Conservation (phyloP, 1,140 invertebrate genomes). For the Drosophila sproati region DNA sequence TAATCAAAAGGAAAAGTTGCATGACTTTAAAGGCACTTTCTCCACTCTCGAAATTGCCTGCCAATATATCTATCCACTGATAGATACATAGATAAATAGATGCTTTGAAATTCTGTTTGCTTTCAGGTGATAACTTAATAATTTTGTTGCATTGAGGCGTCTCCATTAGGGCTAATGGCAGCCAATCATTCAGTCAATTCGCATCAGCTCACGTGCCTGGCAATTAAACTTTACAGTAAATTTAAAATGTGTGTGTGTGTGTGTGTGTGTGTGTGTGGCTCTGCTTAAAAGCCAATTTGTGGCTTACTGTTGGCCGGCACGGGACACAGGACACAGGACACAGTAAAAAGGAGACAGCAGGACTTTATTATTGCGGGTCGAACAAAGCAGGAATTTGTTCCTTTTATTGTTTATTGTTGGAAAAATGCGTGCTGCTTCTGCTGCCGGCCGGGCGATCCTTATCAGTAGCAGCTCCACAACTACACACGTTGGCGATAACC, state of each 20-base stretch:
- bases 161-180: constrained; percentile 16
- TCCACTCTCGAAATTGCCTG: no score
- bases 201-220: constrained; percentile 15
- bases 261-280: background rate
- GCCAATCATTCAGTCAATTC: constrained; percentile 11
- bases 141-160: background rate
- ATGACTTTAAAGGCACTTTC: no score
- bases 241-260: constrained; percentile 15
- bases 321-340: constrained; percentile 1
- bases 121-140: background rate
- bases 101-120: background rate
- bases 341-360: background rate
- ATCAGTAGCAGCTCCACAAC: constrained; percentile 15
- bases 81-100: no score
- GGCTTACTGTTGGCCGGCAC: constrained; percentile 23
- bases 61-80: no score
- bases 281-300: constrained; percentile 14
- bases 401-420: constrained; percentile 19
- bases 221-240: constrained; percentile 35
- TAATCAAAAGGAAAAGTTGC: no score
- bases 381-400: constrained; percentile 14
- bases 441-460: constrained; percentile 33
- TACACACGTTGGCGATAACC: constrained; percentile 56
- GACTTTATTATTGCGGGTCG: constrained; percentile 10
- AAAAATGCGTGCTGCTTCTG: constrained; percentile 36